Base-by-base conservation (phyloP, 1,140 invertebrate species). In the Tribolium madens region DNA sequence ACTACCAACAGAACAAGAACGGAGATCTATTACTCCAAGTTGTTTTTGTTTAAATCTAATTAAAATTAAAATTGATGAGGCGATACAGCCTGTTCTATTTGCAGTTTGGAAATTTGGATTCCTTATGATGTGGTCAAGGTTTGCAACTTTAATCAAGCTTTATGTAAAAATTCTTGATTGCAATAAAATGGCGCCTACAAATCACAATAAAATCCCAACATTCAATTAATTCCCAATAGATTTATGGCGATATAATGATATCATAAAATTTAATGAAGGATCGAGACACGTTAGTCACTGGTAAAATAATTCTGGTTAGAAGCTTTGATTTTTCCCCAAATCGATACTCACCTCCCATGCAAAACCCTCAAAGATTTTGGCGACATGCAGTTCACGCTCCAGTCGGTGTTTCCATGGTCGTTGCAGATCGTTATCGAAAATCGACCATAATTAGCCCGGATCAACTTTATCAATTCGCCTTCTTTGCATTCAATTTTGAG, bases 361-460 rank as follows among this genome's bases (percentile, higher is more conserved):
- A 96, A 89, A 69, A 95, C 93, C 48, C 93, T 88, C 78, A 94
- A 89, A 70, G 93, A 94, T 83, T 93, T 94, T 15, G 91, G 92
- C 57, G 95, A 95, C 92, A 96, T 96, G 86, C 97, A 98, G 87
- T 97, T 96, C 80, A 98, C 95, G 87, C 95, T 96, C 96, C 96
- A 98, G 82, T 97, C 96, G n/a, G 95, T 96, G 87, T 96, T 93
- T 73, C 96, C 96, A 85, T 97, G 94, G 84, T 97, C 95, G 86
- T 98, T 98, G 89, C 97, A 98, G 85, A 98, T 96, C 82, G 95
- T 96, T 86, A 98, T 97, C 75, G 95, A 96, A 88, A 97, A 98
- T 79, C 97, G 91, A 52, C 97, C 97, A 86, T 97, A 98, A 89
- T 98, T 98, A 77, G 96, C 97, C 76, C 96, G 91, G 82, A 97